Evolutionary conservation across 2,797 vertebrate species (phyloP).

Genomic region (Onychomys leucogaster): DNA sequence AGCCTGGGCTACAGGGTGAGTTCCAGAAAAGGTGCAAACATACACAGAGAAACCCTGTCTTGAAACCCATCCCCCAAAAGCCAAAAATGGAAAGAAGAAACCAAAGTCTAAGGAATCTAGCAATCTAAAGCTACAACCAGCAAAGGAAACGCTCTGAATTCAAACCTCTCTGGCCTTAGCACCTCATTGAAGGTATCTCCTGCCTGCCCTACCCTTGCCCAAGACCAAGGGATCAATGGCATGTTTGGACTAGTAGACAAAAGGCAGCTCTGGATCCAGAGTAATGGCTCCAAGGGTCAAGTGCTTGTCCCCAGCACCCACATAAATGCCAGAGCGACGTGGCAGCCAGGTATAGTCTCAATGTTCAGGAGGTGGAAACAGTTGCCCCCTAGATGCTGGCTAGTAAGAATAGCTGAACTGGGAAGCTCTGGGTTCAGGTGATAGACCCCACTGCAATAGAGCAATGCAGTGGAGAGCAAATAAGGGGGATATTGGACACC

Average conservation of each 20-base stretch:
- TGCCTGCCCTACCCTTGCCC: not conserved
- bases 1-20: too few species aligned
- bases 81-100: not conserved
- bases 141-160: not conserved
- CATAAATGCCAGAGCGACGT: not conserved
- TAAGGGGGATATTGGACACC: not conserved
- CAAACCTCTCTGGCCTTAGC: not conserved
- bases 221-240: not conserved
- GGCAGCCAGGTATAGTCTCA: not conserved
- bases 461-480: not conserved
- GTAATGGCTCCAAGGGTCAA: not conserved
- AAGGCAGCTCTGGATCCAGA: constrained; percentile 5
- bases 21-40: too few species aligned
- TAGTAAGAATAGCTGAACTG: not conserved
- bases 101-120: not conserved
- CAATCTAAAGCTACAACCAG: not conserved
- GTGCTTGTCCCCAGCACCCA: not conserved
- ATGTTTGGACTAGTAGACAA: not conserved
- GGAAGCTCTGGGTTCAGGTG: not conserved
- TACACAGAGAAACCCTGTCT: too few species aligned
- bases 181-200: not conserved
- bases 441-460: not conserved
- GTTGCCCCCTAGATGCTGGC: too few species aligned
- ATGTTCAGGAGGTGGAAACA: not conserved
- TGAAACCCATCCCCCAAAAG: too few species aligned